Percentiles rank a stretch among this genome's conserved stretches.
Conservation (phyloP, 2,113 vertebrate genomes). For the Microtus richardsoni region DNA sequence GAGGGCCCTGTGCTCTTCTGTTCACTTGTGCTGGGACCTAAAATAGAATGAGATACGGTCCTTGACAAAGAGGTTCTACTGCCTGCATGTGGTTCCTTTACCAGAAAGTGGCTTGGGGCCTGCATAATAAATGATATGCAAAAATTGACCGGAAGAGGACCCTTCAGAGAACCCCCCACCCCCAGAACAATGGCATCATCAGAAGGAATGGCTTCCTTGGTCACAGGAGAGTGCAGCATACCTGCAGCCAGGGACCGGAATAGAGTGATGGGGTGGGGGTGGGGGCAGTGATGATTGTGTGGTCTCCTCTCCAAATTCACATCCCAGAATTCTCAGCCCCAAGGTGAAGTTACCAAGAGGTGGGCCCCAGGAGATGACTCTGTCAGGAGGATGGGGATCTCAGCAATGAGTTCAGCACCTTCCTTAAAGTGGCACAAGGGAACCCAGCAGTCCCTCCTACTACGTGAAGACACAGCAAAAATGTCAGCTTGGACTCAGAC, state of each 20-base stretch:
- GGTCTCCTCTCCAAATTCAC: not conserved
- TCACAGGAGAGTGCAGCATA: not conserved
- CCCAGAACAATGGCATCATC: not conserved
- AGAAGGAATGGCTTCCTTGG: not conserved
- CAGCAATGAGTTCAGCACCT: too few relatives aligned
- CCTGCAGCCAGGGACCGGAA: not conserved
- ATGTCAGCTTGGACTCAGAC: not conserved
- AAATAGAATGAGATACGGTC: rapidly evolving
- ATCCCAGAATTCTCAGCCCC: not conserved
- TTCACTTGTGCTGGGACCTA: not conserved
- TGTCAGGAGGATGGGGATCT: too few relatives aligned
- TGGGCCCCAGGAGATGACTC: too few relatives aligned
- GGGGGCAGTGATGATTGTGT: too few relatives aligned
- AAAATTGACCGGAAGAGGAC: not conserved
- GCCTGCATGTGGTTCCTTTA: not conserved
- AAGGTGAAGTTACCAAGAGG: too few relatives aligned
- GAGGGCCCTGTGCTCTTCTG: too few relatives aligned
- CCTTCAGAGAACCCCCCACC: not conserved
- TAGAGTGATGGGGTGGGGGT: too few relatives aligned
- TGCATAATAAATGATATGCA: not conserved
- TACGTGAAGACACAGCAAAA: not conserved
- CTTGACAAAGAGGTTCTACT: not conserved
- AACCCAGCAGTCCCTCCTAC: not conserved
- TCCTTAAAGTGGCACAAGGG: not conserved
- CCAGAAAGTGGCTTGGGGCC: not conserved